A percentile compares a stretch with the other conserved stretches of the same genome.
These are phyloP conservation scores for Subacronicta megacephala DNA, from an alignment of 2,888 invertebrate genomes.

Conservation along the genomic window DNA sequence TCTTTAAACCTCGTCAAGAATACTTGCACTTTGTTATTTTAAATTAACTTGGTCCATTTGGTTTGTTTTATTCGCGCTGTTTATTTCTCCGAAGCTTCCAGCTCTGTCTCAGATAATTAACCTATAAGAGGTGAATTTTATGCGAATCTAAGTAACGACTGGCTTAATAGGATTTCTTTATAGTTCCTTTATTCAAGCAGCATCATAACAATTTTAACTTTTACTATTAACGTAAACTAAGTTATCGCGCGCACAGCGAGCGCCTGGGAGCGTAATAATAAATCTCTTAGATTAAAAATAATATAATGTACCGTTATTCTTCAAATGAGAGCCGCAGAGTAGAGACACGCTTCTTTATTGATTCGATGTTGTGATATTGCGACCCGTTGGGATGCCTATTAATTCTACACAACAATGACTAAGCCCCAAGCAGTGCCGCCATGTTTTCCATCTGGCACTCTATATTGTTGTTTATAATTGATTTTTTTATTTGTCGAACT, in stretches of 20 bases:
- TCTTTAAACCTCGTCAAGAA: slow-evolving; percentile 35
- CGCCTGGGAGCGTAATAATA: slow-evolving; percentile 58
- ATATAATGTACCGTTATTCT: slow-evolving; percentile 73
- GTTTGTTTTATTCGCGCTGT: slow-evolving; percentile 19
- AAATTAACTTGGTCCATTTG: slow-evolving; percentile 10
- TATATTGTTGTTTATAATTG: slow-evolving; percentile 81
- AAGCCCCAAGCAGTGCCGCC: slow-evolving; percentile 68
- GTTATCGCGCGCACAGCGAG: slow-evolving; percentile 53
- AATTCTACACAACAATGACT: slow-evolving; percentile 80
- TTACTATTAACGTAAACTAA: slow-evolving; percentile 44
- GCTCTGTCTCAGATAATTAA: slow-evolving; percentile 27
- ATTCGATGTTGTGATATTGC: slow-evolving; percentile 83
- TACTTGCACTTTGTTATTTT: slow-evolving; percentile 28
- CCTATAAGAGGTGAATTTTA: slow-evolving; percentile 21
- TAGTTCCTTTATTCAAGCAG: slow-evolving; percentile 34
- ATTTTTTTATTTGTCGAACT: slow-evolving; percentile 73
- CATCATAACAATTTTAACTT: slow-evolving; percentile 44
- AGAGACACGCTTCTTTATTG: slow-evolving; percentile 77
- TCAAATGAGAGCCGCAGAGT: slow-evolving; percentile 69
- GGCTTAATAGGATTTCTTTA: slow-evolving; percentile 42
- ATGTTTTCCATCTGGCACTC: slow-evolving; percentile 77
- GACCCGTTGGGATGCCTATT: slow-evolving; percentile 77
- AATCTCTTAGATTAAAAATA: slow-evolving; percentile 70
- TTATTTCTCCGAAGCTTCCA: slow-evolving; percentile 26
- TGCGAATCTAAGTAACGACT: slow-evolving; percentile 30